Base-by-base conservation (phyloP, 2,888 invertebrate genomes). In the Agrilus mali region DNA sequence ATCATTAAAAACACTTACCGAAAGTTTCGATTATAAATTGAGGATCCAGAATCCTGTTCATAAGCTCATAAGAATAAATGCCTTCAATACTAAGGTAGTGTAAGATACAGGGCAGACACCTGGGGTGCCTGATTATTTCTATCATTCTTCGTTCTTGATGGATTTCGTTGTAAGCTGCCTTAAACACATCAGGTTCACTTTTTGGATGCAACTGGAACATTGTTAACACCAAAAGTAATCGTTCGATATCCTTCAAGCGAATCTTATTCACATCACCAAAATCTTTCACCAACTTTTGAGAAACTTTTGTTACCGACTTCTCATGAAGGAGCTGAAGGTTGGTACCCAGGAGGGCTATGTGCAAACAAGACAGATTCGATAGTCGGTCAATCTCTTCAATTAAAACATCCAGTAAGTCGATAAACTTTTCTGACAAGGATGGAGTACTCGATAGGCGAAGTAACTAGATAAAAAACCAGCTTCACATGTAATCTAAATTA, bases 161-260 rank as follows among this genome's bases (percentile, higher is more conserved):
- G 22, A 87, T 53, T 54, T 75, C 68, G 1, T 67, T 47, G 1
- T 71, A 52, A 16, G 75, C 60, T 10, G 60, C 54, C 13, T 64
- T 43, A 43, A 66, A 73, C 10, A 77, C 53, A 45, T 77, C 71
- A 32, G 69, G 64, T 10, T 56, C 50, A 10, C 69, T 71, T 40
- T 68, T 52, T 12, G 78, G 77, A 45, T 65, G 61, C 42, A 70
- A 72, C 59, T 80, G 74, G 50, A 80, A 81, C 56, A 77, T 71
- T 2, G 75, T 73, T 55, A 78, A 72, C 1, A 73, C 71, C 47
- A 81, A 69, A 3, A 77, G 63, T 7, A 86, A 63, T 52, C 86
- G 72, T 63, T 87, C 87, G 27, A 87, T 65, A 58, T 88, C 87
- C 64, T 88, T 88, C 1, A 86, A 38, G 47, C 58, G 49, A 2